Percentiles rank a stretch among this genome's conserved stretches.
Conservation (phyloP, 2,113 vertebrate genomes). For the Ictidomys tridecemlineatus region DNA sequence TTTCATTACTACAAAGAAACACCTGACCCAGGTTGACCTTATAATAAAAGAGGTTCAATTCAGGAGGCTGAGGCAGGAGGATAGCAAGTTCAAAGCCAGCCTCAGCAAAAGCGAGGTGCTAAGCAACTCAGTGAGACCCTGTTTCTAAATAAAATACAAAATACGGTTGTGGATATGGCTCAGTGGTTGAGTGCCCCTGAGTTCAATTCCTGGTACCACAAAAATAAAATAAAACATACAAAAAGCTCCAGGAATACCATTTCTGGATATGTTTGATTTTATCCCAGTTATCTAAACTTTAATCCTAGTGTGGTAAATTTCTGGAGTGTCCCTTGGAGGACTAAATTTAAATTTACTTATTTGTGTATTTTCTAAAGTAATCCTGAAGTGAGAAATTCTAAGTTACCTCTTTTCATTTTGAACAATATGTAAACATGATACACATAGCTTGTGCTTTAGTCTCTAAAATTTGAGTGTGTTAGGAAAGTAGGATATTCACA, state of each 20-base stretch:
- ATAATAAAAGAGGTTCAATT: background rate
- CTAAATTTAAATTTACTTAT: slow-evolving; percentile 18
- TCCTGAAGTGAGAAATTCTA: background rate
- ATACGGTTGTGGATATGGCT: no score
- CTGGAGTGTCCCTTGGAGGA: background rate
- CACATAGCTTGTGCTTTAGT: background rate
- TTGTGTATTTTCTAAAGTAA: slow-evolving; percentile 28
- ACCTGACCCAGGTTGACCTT: background rate
- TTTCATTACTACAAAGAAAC: background rate
- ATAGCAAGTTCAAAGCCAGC: no score
- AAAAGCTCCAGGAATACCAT: background rate
- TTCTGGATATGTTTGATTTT: background rate
- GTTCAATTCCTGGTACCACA: no score
- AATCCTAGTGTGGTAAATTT: slow-evolving; percentile 36
- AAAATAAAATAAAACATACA: no score
- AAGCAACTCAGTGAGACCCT: no score
- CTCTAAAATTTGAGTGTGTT: background rate
- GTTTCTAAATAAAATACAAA: no score
- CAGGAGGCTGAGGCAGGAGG: no score
- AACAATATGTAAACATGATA: background rate
- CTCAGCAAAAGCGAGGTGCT: no score
- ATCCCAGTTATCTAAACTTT: background rate
- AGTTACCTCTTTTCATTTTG: background rate
- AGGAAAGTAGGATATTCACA: background rate
- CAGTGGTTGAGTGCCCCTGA: no score